A percentile compares a stretch with the other conserved stretches of the same genome.
These are phyloP conservation scores for Lagodon rhomboides DNA, from an alignment of 2,797 vertebrate genomes.

Conservation along the genomic window DNA sequence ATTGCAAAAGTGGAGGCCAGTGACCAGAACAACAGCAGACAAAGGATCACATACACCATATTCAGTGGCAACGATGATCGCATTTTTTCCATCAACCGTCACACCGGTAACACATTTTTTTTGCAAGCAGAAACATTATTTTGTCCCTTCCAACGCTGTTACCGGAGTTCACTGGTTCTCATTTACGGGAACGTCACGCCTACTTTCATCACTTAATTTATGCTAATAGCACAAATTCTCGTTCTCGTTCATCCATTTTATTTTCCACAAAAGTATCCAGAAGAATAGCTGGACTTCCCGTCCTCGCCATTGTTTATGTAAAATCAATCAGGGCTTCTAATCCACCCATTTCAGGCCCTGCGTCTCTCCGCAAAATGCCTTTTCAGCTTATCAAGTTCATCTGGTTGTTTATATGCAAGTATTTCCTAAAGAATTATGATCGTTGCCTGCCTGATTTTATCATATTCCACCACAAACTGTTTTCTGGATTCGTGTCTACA, in stretches of 20 bases:
- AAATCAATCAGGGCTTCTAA: constrained; percentile 4
- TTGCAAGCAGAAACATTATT: neutral
- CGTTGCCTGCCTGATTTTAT: constrained; percentile 44
- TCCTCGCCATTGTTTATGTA: constrained; percentile 33
- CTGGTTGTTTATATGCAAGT: constrained; percentile 41
- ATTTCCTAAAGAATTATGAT: constrained; percentile 40
- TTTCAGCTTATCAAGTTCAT: constrained; percentile 35
- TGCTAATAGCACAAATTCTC: constrained; percentile 34
- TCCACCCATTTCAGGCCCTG: neutral
- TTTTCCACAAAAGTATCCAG: constrained; percentile 58
- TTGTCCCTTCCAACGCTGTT: neutral
- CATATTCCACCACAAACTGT: constrained; percentile 16
- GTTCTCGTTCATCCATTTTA: constrained; percentile 42
- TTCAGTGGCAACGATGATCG: constrained; percentile 88
- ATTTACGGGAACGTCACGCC: constrained; percentile 27
- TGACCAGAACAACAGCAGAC: constrained; percentile 73
- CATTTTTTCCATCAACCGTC: constrained; percentile 86
- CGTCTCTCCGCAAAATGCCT: constrained; percentile 2
- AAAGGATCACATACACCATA: constrained; percentile 87
- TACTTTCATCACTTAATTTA: constrained; percentile 43
- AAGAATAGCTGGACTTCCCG: constrained; percentile 38
- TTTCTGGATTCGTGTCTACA: constrained; percentile 22
- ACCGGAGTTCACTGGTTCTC: constrained; percentile 11
- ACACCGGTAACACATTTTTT: constrained; percentile 85
- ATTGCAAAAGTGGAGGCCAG: constrained; percentile 88